Percentiles rank a stretch among this genome's conserved stretches.
Conservation (phyloP, 1,140 invertebrate genomes). For the Gryon sp. region DNA sequence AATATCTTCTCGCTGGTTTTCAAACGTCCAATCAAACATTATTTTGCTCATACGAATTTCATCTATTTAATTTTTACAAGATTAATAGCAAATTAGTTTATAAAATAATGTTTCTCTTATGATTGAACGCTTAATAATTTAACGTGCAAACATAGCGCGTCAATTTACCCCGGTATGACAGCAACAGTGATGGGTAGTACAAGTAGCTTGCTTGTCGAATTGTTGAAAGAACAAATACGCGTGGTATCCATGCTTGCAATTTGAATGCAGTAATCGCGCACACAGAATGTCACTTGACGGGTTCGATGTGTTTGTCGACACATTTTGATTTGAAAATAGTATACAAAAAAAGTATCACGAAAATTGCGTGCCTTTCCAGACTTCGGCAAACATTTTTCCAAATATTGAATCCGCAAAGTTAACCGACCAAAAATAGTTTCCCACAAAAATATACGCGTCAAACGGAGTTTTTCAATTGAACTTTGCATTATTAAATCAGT, state of each 20-base stretch:
- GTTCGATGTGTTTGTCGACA: conserved; percentile 32
- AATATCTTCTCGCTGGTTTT: too few species aligned
- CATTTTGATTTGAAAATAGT: neutral
- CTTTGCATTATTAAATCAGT: too few species aligned
- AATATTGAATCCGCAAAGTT: too few species aligned
- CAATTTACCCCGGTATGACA: conserved; percentile 13
- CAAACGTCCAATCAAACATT: too few species aligned
- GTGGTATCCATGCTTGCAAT: conserved; percentile 38
- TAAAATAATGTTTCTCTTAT: conserved; percentile 8
- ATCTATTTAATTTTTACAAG: neutral
- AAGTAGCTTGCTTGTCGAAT: conserved; percentile 36
- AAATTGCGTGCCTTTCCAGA: conserved; percentile 3
- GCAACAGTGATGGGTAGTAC: conserved; percentile 17
- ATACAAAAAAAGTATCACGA: neutral
- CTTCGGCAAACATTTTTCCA: conserved; percentile 3
- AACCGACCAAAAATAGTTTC: too few species aligned
- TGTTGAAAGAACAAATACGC: conserved; percentile 49
- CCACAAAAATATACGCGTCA: too few species aligned
- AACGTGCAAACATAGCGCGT: conserved; percentile 14
- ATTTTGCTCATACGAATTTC: neutral
- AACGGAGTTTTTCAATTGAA: too few species aligned
- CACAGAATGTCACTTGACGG: conserved; percentile 49
- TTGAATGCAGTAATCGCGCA: conserved; percentile 44
- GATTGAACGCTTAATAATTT: conserved; percentile 12
- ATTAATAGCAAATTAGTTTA: neutral